A percentile compares a stretch with the other conserved stretches of the same genome.
Conservation (phyloP, 2,113 vertebrate species). For the human (Homo sapiens) region GRCh38 chr14:79110001-79110500, state of each 20-base stretch:
- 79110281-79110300: neutral
- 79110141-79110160: neutral
- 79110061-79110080: neutral
- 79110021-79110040: neutral
- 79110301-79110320: neutral
- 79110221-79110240: neutral
- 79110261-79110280: neutral
- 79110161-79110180: neutral
- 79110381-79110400: neutral
- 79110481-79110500: neutral
- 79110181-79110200: neutral
- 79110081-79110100: neutral
- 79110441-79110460: neutral
- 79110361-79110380: neutral
- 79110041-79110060: constrained; percentile 24
- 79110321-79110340: neutral
- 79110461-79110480: neutral
- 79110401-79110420: neutral
- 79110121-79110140: neutral
- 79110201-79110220: neutral
- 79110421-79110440: neutral
- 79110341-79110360: neutral
- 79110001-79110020: constrained; percentile 1
- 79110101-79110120: neutral
- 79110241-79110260: neutral